Evolutionary conservation across 2,113 vertebrate species (phyloP).

Genomic region (Platycercus adscitus): DNA sequence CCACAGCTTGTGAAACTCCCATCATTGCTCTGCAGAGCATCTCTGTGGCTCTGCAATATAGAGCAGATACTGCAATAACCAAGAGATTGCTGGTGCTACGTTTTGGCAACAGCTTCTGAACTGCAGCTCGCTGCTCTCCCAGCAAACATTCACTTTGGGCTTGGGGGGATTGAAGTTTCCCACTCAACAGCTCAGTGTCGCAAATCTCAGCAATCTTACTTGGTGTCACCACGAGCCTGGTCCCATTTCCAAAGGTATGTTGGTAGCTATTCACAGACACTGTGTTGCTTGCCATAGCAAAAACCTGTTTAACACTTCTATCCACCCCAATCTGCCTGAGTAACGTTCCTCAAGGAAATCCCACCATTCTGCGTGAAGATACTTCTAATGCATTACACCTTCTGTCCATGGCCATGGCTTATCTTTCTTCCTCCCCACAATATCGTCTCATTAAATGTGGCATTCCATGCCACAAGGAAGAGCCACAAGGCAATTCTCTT

Average conservation of each 20-base stretch:
- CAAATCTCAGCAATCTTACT: not conserved
- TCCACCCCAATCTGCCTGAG: not conserved
- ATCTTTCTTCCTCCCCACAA: too few relatives aligned
- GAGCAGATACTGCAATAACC: not conserved
- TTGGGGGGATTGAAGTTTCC: not conserved
- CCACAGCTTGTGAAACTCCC: not conserved
- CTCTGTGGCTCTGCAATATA: not conserved
- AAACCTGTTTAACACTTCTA: not conserved
- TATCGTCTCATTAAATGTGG: not conserved
- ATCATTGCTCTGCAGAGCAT: not conserved
- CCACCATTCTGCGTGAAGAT: accelerated
- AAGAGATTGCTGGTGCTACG: not conserved
- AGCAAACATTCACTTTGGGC: not conserved
- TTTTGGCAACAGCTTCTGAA: not conserved
- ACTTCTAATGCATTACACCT: not conserved
- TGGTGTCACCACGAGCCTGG: conserved; percentile 21
- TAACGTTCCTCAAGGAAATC: not conserved
- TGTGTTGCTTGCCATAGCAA: conserved; percentile 34
- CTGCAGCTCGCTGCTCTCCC: accelerated
- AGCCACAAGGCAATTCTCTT: not conserved
- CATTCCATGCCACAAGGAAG: not conserved
- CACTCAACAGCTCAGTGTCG: not conserved
- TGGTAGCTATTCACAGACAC: conserved; percentile 20
- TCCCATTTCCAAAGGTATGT: conserved; percentile 45
- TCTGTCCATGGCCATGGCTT: too few relatives aligned